Conservation (phyloP, 1,140 invertebrate species). For the Bombus balteatus region DNA sequence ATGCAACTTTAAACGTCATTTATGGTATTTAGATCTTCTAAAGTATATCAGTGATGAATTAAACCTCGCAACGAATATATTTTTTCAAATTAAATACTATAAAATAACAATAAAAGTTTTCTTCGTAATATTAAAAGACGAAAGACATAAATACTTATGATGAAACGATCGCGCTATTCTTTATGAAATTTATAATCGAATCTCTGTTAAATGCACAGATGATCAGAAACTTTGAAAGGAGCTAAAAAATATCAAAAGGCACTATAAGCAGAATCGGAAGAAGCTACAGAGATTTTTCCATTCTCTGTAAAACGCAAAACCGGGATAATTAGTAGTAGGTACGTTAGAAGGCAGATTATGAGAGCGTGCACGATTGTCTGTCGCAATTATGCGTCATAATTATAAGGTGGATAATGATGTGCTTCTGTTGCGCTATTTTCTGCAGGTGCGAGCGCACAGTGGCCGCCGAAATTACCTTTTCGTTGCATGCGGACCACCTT, state of each 20-base stretch:
- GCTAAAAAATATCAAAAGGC: not conserved
- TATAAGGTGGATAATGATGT: slow-evolving; percentile 61
- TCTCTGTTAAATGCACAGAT: not conserved
- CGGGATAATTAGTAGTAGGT: slow-evolving; percentile 22
- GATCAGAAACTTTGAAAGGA: not conserved
- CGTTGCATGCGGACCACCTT: slow-evolving; percentile 40
- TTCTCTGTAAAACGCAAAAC: not conserved
- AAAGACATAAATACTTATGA: not conserved
- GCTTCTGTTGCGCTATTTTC: slow-evolving; percentile 50
- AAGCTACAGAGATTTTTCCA: not conserved
- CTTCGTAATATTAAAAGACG: too few relatives aligned
- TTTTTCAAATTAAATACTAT: not conserved
- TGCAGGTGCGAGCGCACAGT: slow-evolving; percentile 36
- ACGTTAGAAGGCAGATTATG: not conserved
- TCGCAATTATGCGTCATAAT: slow-evolving; percentile 54
- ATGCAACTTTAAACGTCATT: slow-evolving; percentile 19
- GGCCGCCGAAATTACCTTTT: slow-evolving; percentile 49
- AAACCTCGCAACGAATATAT: not conserved
- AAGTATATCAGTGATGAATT: not conserved
- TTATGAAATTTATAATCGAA: not conserved
- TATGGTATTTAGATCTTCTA: not conserved
- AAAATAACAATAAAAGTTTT: not conserved
- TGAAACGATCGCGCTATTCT: not conserved
- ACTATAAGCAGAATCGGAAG: fast-evolving
- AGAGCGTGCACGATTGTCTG: slow-evolving; percentile 36